Percentiles rank a stretch among this genome's conserved stretches.
Conservation (phyloP, 2,113 vertebrate species). For the Phalacrocorax aristotelis region DNA sequence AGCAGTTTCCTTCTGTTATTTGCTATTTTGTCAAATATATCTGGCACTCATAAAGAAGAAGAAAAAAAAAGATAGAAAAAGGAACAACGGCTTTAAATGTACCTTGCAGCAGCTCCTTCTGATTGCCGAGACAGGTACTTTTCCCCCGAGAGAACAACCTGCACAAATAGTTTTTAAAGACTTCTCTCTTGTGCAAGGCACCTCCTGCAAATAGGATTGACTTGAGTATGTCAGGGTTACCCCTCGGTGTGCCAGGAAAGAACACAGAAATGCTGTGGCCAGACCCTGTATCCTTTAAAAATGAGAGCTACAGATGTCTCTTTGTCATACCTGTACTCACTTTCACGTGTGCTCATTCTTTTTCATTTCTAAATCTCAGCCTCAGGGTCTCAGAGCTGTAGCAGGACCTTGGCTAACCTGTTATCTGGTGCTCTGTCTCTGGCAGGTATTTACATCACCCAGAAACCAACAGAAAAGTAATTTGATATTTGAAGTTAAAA, state of each 20-base stretch:
- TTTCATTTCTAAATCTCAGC: neutral
- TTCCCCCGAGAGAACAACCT: neutral
- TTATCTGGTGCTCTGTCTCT: neutral
- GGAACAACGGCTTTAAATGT: neutral
- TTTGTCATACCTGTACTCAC: neutral
- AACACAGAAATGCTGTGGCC: neutral
- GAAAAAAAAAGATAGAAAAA: too few relatives aligned
- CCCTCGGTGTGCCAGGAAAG: neutral
- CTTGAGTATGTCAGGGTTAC: neutral
- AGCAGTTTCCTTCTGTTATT: neutral
- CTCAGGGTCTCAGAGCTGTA: neutral
- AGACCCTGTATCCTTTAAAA: neutral
- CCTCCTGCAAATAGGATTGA: neutral
- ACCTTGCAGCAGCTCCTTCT: neutral
- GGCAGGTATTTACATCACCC: neutral
- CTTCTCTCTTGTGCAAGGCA: neutral
- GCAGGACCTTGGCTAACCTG: neutral
- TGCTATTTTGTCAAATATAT: neutral
- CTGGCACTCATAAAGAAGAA: neutral
- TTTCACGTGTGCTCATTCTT: neutral
- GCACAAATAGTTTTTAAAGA: neutral
- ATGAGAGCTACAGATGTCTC: neutral
- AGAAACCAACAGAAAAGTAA: neutral
- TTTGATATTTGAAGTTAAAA: neutral
- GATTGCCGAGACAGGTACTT: neutral